Base-by-base conservation (phyloP, 2,113 vertebrate species). In the Nerophis lumbriciformis region DNA sequence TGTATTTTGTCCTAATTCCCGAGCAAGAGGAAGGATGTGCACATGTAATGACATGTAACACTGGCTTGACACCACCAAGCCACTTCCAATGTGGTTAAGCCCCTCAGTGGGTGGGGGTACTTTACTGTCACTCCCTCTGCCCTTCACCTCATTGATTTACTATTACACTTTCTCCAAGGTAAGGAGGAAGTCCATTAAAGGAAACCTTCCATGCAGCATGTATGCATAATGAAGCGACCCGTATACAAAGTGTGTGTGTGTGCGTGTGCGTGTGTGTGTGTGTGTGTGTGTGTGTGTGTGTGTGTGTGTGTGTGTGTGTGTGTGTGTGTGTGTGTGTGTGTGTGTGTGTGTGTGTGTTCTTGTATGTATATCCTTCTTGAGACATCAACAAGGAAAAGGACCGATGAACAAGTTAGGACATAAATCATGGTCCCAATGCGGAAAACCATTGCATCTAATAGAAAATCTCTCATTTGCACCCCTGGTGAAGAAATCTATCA, bases 81-180 rank as follows among this genome's bases (percentile, higher is more conserved):
- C 36, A n/a, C 6, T 49, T 50, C 39, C 0, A 1, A 65, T 66
- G 65, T 47, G 53, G 64, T 72, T 82, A 73, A 82, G 66, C 52
- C 65, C 60, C 53, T 57, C 11, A 42, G 75, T 76, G 76, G 67
- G 56, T 38, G 69, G 82, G 61, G 60, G 69, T 28, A 28, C 71
- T 81, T 64, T 48, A 49, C 65, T 56, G 72, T 75, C 74, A 82
- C 77, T 83, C 83, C 78, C 72, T 36, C 72, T 86, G 77, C 80
- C 87, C 84, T 88, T 88, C 85, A 82, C 85, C 87, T 85, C 78
- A 89, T 89, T 87, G 90, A 90, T 90, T 90, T 87, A 77, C 84
- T 75, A 88, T 88, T 88, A 88, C 56, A 74, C 76, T 73, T 86
- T 80, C 78, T 85, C 76, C 73, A 79, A 88, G 80, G 84, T 87